phyloP scores from a whole-genome alignment of 2,113 vertebrate genomes.

The Peromyscus maniculatus region DNA sequence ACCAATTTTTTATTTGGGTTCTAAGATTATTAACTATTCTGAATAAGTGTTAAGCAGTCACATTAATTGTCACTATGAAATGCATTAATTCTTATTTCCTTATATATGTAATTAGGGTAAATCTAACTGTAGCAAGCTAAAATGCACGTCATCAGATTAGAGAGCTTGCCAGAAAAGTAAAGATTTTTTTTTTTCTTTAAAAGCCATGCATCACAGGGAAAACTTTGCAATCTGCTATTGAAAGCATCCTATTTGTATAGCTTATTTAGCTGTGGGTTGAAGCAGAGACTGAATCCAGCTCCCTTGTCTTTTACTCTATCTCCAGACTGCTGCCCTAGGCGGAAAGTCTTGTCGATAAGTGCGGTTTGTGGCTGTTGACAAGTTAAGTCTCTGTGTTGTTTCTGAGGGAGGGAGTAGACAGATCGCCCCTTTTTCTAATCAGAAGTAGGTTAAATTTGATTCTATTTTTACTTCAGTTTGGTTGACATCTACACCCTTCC shows the following conservation, averaged over 20 bases:
- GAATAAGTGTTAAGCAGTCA: constrained; percentile 67
- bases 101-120: constrained; percentile 78
- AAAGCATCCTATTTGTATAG: not conserved
- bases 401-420: not conserved
- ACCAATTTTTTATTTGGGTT: constrained; percentile 63
- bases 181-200: constrained; percentile 75
- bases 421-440: not conserved
- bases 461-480: constrained; percentile 50
- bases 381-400: not conserved
- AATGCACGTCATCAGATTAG: constrained; percentile 80
- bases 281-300: not conserved
- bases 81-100: constrained; percentile 64
- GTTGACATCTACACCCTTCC: constrained; percentile 38
- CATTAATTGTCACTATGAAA: constrained; percentile 75
- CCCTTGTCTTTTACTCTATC: constrained; percentile 44
- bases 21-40: constrained; percentile 74
- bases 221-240: constrained; percentile 65
- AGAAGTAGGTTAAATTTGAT: constrained; percentile 9
- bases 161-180: constrained; percentile 72
- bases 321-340: not conserved
- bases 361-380: constrained; percentile 31
- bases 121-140: constrained; percentile 69
- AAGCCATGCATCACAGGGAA: constrained; percentile 44
- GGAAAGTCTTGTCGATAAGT: not conserved
- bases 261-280: constrained; percentile 62